These are phyloP conservation scores for Molossus molossus DNA, from an alignment of 2,797 vertebrate species.

Conservation along the genomic window DNA sequence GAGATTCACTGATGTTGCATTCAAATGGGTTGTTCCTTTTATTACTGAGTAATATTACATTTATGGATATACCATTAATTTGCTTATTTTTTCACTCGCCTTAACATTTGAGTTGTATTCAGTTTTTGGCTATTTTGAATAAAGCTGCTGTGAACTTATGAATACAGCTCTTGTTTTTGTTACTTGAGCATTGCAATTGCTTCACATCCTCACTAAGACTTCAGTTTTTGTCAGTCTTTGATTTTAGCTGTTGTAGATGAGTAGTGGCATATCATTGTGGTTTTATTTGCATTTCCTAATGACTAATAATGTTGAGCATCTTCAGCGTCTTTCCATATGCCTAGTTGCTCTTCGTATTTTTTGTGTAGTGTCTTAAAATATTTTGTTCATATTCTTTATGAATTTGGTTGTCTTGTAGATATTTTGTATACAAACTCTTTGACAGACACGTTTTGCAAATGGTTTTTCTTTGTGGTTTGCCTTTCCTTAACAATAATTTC, in stretches of 20 bases:
- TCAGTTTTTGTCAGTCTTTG: conserved; percentile 44
- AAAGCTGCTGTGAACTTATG: background rate
- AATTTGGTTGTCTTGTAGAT: conserved; percentile 11
- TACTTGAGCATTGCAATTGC: background rate
- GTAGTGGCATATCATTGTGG: background rate
- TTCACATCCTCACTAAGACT: background rate
- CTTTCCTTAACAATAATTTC: conserved; percentile 55
- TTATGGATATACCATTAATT: background rate
- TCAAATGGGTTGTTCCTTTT: conserved; percentile 17
- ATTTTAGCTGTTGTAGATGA: conserved; percentile 12
- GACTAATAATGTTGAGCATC: background rate
- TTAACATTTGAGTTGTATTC: conserved; percentile 11
- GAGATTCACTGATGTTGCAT: background rate
- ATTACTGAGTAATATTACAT: background rate
- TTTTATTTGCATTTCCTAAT: conserved; percentile 36
- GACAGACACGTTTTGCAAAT: conserved; percentile 12
- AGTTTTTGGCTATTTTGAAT: background rate
- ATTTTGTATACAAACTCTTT: background rate
- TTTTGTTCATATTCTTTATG: conserved; percentile 43
- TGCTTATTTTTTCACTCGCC: background rate
- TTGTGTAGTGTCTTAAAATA: conserved; percentile 20
- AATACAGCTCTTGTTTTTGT: conserved; percentile 32
- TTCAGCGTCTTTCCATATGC: conserved; percentile 43
- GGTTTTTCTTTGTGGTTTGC: background rate
- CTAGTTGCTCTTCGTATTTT: conserved; percentile 22